phyloP scores from a whole-genome alignment of 2,888 invertebrate species.

The Neoitamus cyanurus region DNA sequence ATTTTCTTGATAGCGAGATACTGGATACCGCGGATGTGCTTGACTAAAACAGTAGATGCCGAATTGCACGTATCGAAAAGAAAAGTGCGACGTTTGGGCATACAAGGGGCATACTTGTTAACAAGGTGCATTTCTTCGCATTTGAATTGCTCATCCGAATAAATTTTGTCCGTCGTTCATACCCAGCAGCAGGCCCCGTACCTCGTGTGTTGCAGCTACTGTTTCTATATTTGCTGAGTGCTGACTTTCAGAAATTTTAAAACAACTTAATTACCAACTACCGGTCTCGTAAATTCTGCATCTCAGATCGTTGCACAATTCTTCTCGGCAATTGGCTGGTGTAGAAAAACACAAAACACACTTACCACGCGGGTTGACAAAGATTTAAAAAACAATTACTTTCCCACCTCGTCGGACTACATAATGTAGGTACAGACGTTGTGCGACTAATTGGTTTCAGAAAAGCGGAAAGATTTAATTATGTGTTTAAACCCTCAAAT shows the following conservation, averaged over 20 bases:
- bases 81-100: slow-evolving; percentile 8
- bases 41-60: neutral
- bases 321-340: neutral
- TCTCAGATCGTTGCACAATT: slow-evolving; percentile 3
- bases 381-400: neutral
- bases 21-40: neutral
- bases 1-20: slow-evolving; percentile 8
- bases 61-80: slow-evolving; percentile 13
- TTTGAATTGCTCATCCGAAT: slow-evolving; percentile 2
- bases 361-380: neutral
- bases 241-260: slow-evolving; percentile 23
- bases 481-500: neutral
- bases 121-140: slow-evolving; percentile 25
- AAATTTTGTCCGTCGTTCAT: neutral
- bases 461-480: neutral
- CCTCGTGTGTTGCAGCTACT: neutral
- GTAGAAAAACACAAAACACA: neutral
- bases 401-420: neutral
- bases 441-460: neutral
- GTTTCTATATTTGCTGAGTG: neutral
- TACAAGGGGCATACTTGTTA: no score
- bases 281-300: slow-evolving; percentile 26
- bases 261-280: slow-evolving; percentile 29
- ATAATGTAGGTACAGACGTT: neutral
- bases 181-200: neutral